Conservation (phyloP, 2,888 invertebrate species). For the Netelia virgata region DNA sequence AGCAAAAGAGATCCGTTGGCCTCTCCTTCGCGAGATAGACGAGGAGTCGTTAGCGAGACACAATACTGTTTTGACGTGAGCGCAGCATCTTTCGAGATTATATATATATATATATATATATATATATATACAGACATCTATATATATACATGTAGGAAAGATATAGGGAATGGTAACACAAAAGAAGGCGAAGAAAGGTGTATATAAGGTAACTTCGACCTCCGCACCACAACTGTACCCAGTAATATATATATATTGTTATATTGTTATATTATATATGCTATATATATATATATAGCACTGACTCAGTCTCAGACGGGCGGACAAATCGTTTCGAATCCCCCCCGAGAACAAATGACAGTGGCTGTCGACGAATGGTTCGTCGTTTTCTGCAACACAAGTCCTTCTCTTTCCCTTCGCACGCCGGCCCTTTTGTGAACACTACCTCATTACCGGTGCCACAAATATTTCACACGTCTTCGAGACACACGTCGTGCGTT, state of each 20-base stretch:
- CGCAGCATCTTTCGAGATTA: slow-evolving; percentile 72
- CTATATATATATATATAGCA: slow-evolving; percentile 28
- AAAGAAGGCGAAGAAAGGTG: slow-evolving; percentile 60
- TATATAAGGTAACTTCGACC: slow-evolving; percentile 51
- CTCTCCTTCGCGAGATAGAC: slow-evolving; percentile 59
- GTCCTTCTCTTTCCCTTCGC: slow-evolving; percentile 65
- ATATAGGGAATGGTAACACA: slow-evolving; percentile 56
- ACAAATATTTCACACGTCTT: slow-evolving; percentile 81
- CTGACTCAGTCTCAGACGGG: slow-evolving; percentile 73
- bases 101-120: not conserved
- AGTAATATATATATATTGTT: slow-evolving; percentile 13
- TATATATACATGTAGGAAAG: slow-evolving; percentile 23
- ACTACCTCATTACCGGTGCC: slow-evolving; percentile 81
- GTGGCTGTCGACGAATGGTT: slow-evolving; percentile 73
- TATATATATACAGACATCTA: not conserved
- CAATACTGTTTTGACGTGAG: slow-evolving; percentile 83
- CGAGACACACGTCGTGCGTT: slow-evolving; percentile 49
- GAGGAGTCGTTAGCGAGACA: slow-evolving; percentile 79
- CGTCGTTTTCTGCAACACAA: slow-evolving; percentile 47
- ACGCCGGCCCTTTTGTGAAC: slow-evolving; percentile 80
- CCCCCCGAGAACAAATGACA: slow-evolving; percentile 82
- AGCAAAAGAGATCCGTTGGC: slow-evolving; percentile 10
- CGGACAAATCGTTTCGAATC: slow-evolving; percentile 82
- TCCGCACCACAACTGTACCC: slow-evolving; percentile 40
- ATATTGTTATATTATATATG: too few species aligned